phyloP scores from a whole-genome alignment of 1,140 invertebrate genomes.

The Leguminivora glycinivorella region DNA sequence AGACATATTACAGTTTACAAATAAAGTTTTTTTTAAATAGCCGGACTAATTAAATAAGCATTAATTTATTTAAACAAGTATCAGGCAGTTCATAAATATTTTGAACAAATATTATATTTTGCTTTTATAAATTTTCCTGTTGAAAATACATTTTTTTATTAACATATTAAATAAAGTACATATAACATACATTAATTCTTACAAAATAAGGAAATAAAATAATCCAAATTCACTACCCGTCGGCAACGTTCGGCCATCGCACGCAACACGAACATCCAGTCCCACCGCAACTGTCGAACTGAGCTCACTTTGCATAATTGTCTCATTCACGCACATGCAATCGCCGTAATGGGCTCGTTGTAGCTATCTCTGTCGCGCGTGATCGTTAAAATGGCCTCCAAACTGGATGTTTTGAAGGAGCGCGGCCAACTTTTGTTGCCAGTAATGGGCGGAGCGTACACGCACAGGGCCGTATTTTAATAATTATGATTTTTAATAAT shows the following conservation, averaged over 20 bases:
- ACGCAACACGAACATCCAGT: conserved; percentile 31
- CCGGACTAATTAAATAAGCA: too few relatives aligned
- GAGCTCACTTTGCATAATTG: conserved; percentile 75
- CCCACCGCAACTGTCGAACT: conserved; percentile 61
- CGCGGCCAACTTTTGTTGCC: conserved; percentile 74
- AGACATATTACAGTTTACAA: too few relatives aligned
- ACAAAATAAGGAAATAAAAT: neutral
- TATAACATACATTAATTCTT: neutral
- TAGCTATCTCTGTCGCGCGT: conserved; percentile 63
- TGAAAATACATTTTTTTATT: too few relatives aligned
- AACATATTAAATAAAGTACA: neutral
- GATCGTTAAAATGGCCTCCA: conserved; percentile 78
- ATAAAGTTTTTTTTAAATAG: too few relatives aligned
- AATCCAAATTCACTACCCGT: conserved; percentile 15
- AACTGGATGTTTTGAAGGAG: conserved; percentile 78
- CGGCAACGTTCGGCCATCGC: conserved; percentile 19
- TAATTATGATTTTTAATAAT: conserved; percentile 26
- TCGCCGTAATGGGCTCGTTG: conserved; percentile 42
- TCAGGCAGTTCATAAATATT: too few relatives aligned
- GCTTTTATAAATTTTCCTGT: too few relatives aligned
- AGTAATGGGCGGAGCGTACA: conserved; percentile 76
- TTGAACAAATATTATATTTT: too few relatives aligned
- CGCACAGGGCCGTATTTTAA: conserved; percentile 58
- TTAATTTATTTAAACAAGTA: too few relatives aligned
- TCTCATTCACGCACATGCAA: conserved; percentile 69